Conservation (phyloP, 2,888 invertebrate species). For the Acanthosepion lycidas region DNA sequence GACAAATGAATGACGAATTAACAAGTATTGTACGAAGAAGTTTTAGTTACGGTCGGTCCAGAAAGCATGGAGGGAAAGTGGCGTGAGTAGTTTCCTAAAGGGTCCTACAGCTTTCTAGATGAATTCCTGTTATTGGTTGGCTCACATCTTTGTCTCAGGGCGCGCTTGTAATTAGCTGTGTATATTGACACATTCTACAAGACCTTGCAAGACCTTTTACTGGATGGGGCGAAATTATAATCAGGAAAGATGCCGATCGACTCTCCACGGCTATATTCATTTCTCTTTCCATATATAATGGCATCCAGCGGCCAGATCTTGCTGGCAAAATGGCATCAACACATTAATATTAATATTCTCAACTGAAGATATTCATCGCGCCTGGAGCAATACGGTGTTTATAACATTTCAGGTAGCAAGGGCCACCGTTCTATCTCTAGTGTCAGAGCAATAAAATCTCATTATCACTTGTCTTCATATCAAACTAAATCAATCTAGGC, state of each 20-base stretch:
- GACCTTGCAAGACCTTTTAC: not conserved
- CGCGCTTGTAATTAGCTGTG: too few relatives aligned
- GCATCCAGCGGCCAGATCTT: not conserved
- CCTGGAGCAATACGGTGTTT: not conserved
- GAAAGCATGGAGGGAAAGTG: too few relatives aligned
- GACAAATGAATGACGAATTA: too few relatives aligned
- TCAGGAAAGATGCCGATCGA: not conserved
- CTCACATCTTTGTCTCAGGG: too few relatives aligned
- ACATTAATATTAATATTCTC: not conserved
- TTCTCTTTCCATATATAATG: conserved; percentile 7
- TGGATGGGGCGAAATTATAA: not conserved
- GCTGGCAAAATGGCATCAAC: not conserved
- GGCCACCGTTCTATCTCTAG: not conserved
- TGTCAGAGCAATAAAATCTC: not conserved
- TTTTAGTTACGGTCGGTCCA: too few relatives aligned
- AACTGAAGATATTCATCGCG: not conserved
- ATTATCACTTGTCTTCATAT: not conserved
- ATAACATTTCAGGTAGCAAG: not conserved
- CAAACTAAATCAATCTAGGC: not conserved
- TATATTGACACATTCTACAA: too few relatives aligned
- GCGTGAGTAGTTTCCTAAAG: too few relatives aligned
- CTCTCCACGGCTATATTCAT: not conserved
- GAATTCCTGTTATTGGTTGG: too few relatives aligned
- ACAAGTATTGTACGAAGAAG: too few relatives aligned
- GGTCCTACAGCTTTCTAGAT: too few relatives aligned